Base-by-base conservation (phyloP, 1,140 invertebrate species). In the Oreohelix idahoensis region DNA sequence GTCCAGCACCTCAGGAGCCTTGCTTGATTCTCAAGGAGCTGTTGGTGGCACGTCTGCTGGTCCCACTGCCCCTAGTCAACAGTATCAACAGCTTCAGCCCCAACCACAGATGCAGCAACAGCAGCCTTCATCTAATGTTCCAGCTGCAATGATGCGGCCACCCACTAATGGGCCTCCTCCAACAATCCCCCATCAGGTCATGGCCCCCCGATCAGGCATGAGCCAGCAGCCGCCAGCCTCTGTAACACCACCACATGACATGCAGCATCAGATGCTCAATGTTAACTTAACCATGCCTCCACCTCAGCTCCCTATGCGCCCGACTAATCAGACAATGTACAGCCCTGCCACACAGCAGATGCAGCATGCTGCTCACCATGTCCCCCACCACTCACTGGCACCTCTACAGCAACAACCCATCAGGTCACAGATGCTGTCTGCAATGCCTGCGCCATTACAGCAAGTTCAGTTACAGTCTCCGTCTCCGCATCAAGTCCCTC, bases 211-310 rank as follows among this genome's bases (percentile, higher is more conserved):
- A 39, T 4, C 75, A 13, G 75, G 29, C 0, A 2, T 78, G 39
- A 78, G 53, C 29, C 75, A 58, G 13, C 73, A 75, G 45, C 32
- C 75, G 4, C n/a, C 45, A 26, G 49, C 45, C 2, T 23, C 75
- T 53, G 75, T 5, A 32, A 58, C 53, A 11, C 75, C 75, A 8
- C 75, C 75, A 23, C 15, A 58, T 75, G 73, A 49, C 45, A 32
- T 42, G 2, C 51, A 58, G 26, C 51, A 17, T 23, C 38, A 17
- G 32, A 38, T 38, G 36, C 23, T 73, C 71, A 63, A 23, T 70
- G 38, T 70, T 35, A 39, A 66, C 39, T 13, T 36, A 15, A 78
- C 4, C n/a, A 32, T 79, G 29, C 75, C 75, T 36, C 75, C 75
- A 29, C 75, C 75, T 35, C 29, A 51, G 35, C 15, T 74, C n/a